These are phyloP conservation scores for Aix galericulata DNA, from an alignment of 2,113 vertebrate genomes.

Conservation along the genomic window DNA sequence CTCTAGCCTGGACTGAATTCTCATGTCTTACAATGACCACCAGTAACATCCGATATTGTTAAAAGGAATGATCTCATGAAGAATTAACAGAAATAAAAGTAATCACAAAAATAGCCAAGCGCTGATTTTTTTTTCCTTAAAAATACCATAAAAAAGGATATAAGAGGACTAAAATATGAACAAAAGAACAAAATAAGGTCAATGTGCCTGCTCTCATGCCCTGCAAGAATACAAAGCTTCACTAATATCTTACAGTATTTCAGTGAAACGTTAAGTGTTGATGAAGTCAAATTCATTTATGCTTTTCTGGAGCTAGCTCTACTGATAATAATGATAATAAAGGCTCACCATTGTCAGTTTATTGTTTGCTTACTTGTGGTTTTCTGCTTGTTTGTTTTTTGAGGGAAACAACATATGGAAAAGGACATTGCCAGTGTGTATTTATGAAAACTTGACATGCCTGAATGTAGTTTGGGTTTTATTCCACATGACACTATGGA, in stretches of 20 bases:
- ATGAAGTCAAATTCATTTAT: not conserved
- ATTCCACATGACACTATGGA: not conserved
- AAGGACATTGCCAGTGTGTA: not conserved
- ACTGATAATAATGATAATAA: not conserved
- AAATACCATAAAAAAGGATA: not conserved
- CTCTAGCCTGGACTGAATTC: not conserved
- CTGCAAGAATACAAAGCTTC: not conserved
- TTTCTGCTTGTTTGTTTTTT: not conserved
- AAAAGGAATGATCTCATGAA: not conserved
- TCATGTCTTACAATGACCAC: not conserved
- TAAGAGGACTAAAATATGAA: slow-evolving; percentile 8
- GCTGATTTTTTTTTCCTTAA: not conserved
- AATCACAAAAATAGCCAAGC: not conserved
- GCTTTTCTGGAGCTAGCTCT: not conserved
- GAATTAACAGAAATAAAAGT: not conserved
- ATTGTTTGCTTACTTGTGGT: not conserved
- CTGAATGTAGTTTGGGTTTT: not conserved
- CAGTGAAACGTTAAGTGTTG: not conserved
- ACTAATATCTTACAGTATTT: not conserved
- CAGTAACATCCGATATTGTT: not conserved
- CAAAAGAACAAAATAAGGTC: slow-evolving; percentile 10
- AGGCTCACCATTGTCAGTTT: not conserved
- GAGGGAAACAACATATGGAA: not conserved
- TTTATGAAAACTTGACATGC: not conserved
- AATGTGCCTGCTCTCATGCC: not conserved